phyloP scores from a whole-genome alignment of 1,140 invertebrate species.

The Eriocheir sinensis region DNA sequence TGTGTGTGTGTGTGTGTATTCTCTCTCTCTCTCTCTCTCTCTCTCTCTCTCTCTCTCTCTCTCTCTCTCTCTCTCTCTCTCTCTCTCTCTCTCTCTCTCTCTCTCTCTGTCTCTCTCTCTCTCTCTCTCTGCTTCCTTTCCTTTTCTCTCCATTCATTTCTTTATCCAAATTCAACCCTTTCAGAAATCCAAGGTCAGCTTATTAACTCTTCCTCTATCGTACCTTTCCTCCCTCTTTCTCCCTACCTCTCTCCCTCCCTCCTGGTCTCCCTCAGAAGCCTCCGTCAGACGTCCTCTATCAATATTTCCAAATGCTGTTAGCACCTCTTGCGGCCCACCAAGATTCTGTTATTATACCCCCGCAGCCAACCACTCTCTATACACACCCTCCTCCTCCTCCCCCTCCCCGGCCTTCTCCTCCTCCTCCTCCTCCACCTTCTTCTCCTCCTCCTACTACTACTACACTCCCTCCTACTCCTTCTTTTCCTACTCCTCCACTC shows the following conservation, averaged over 20 bases:
- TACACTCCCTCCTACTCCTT: no score
- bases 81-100: neutral
- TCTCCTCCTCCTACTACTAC: neutral
- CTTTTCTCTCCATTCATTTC: neutral
- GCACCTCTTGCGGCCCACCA: neutral
- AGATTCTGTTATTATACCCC: neutral
- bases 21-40: constrained; percentile 18
- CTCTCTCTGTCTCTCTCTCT: no score
- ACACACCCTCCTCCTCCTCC: neutral
- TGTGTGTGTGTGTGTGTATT: neutral
- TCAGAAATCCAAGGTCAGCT: neutral
- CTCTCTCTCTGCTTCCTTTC: no score
- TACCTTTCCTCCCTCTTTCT: neutral
- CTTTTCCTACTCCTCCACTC: neutral
- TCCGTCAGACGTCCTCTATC: neutral
- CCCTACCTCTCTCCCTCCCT: neutral
- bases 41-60: constrained; percentile 18
- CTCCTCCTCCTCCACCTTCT: neutral
- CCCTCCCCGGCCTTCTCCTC: neutral
- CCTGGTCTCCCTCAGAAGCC: neutral
- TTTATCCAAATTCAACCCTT: neutral
- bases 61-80: constrained; percentile 4
- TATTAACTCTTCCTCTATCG: neutral
- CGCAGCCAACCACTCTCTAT: neutral
- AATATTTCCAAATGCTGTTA: neutral